Conservation (phyloP, 1,140 invertebrate species). For the Probaryconus sp. region DNA sequence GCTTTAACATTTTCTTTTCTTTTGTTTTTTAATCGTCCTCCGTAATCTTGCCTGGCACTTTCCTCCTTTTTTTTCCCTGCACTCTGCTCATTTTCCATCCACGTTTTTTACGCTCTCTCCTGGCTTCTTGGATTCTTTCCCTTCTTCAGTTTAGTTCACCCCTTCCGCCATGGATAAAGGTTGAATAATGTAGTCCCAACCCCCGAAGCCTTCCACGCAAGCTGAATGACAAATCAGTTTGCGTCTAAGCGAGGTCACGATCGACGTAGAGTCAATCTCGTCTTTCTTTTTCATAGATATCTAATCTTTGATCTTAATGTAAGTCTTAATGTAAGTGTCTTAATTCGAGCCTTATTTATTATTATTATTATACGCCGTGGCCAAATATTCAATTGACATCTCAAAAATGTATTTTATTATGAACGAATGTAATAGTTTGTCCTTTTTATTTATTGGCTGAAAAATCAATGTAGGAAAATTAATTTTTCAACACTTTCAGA, state of each 20-base stretch:
- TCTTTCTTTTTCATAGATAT: not conserved
- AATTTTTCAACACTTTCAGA: too few species aligned
- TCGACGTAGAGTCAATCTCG: conserved; percentile 65
- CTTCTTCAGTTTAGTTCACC: conserved; percentile 67
- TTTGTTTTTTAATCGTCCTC: conserved; percentile 56
- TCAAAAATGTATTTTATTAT: too few species aligned
- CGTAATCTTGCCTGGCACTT: conserved; percentile 54
- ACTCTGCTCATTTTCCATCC: conserved; percentile 47
- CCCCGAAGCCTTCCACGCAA: conserved; percentile 68
- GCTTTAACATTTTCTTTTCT: conserved; percentile 33
- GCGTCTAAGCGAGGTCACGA: conserved; percentile 71
- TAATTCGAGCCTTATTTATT: conserved; percentile 22
- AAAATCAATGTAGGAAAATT: too few species aligned
- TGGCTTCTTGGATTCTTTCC: conserved; percentile 59
- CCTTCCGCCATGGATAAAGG: conserved; percentile 70
- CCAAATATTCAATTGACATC: too few species aligned
- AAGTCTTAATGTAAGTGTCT: not conserved
- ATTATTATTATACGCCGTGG: too few species aligned
- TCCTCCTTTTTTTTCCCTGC: conserved; percentile 36
- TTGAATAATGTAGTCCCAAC: conserved; percentile 75
- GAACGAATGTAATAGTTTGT: too few species aligned
- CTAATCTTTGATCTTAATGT: not conserved
- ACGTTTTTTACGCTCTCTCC: conserved; percentile 36
- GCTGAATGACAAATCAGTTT: conserved; percentile 76
- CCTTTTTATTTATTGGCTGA: too few species aligned